A percentile compares a stretch with the other conserved stretches of the same genome.
phyloP scores from a whole-genome alignment of 2,113 vertebrate species.

The Plecotus auritus region DNA sequence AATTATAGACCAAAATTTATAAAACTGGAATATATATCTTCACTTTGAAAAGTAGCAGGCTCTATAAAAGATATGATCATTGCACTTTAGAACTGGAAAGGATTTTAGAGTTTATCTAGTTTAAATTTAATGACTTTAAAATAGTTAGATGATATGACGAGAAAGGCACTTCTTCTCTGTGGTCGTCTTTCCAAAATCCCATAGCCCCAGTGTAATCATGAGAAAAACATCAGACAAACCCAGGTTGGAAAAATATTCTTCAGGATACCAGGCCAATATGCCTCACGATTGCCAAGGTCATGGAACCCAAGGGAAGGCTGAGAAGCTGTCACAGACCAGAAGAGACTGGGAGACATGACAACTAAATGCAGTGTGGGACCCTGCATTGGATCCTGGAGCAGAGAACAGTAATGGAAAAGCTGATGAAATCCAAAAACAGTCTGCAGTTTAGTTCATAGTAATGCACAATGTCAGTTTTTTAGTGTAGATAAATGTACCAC shows the following conservation, averaged over 20 bases:
- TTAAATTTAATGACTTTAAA: background rate
- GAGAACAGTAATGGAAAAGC: background rate
- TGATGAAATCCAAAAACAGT: background rate
- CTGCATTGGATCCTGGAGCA: background rate
- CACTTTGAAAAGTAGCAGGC: background rate
- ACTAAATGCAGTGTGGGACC: background rate
- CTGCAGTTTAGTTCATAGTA: background rate
- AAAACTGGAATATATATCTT: background rate
- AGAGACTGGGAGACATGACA: too few relatives aligned
- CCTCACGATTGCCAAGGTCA: background rate
- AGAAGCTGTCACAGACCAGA: background rate
- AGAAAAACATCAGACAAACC: background rate
- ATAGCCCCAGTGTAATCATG: background rate
- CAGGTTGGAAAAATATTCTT: background rate
- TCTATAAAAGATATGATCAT: background rate
- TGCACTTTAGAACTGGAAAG: background rate
- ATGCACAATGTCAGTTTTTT: background rate
- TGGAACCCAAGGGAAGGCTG: background rate
- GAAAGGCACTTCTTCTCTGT: background rate
- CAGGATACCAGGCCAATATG: too few relatives aligned
- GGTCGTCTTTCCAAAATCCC: background rate
- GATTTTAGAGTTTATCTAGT: background rate
- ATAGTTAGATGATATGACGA: background rate
- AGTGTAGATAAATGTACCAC: too few relatives aligned
- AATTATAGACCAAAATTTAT: background rate